Base-by-base conservation (phyloP, 35 echinoderm and acorn worm species). In the Strongylocentrotus purpuratus region DNA sequence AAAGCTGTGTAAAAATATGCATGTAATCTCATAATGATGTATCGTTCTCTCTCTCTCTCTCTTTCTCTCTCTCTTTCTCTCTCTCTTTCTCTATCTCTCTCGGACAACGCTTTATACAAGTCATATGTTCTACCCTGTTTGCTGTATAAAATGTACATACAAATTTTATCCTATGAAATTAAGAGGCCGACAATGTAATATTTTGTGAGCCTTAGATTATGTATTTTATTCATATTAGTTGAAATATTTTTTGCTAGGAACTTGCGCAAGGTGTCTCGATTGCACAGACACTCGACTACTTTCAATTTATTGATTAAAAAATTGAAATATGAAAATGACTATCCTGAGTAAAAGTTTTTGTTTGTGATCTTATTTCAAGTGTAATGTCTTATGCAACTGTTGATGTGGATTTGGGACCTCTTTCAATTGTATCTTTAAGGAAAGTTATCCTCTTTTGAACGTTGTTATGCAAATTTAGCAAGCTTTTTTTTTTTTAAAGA, bases 151-250 rank as follows among this genome's bases (percentile, higher is more conserved):
- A 8, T 78, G 65, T 78, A 78, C 65, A 78, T 78, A 78, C 18
- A 78, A 78, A 78, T 78, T 78, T 78, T 78, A 78, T 78, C 65
- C 18, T 28, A 78, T 78, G 18, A 78, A 78, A 78, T 78, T 22
- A 78, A n/a, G 65, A 78, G 65, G 65, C 20, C 65, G n/a, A 78
- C 65, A 78, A 31, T 78, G 20, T 78, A n/a, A 78, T 78, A 78
- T 28, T 78, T 78, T 78, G 65, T 78, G 65, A 78, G 65, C 65
- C 65, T 78, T 78, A 28, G 65, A 78, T 78, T 78, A 78, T 78
- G 65, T 28, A 78, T 78, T n/a, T 78, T 78, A 78, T 78, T 78
- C 65, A 78, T 78, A 78, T 78, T 78, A 78, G 20, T 78, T 78
- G 20, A 78, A 78, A 78, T 78, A 78, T 78, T 78, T 78, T 78